Evolutionary conservation across 2,888 invertebrate genomes (phyloP).

Genomic region (Crocallis elinguaria): DNA sequence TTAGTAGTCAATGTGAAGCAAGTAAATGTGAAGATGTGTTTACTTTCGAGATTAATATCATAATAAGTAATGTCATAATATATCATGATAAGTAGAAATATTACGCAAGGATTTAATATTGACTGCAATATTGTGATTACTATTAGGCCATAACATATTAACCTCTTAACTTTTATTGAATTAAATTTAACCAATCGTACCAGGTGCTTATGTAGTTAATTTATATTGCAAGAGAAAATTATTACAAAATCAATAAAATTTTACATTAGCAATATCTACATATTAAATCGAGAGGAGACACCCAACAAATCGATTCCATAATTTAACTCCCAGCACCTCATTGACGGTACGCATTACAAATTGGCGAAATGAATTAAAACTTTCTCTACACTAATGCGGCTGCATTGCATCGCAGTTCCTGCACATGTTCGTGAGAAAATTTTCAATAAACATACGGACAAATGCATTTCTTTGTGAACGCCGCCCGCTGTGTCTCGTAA

Average conservation of each 20-base stretch:
- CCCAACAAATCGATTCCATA: slow-evolving; percentile 36
- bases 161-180: too few species aligned
- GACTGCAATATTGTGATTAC: too few species aligned
- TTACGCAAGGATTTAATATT: too few species aligned
- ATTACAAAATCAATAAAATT: slow-evolving; percentile 2
- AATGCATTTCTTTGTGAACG: slow-evolving; percentile 63
- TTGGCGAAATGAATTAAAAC: slow-evolving; percentile 45
- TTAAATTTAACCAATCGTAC: too few species aligned
- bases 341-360: slow-evolving; percentile 34
- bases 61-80: too few species aligned
- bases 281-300: slow-evolving; percentile 28
- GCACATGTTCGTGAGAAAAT: slow-evolving; percentile 76
- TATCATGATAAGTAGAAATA: too few species aligned
- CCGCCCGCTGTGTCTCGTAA: slow-evolving; percentile 47
- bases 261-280: not conserved
- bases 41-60: too few species aligned
- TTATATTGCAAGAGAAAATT: slow-evolving; percentile 1
- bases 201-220: too few species aligned
- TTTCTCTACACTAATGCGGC: slow-evolving; percentile 47
- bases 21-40: too few species aligned
- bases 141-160: too few species aligned
- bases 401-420: slow-evolving; percentile 50
- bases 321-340: slow-evolving; percentile 34
- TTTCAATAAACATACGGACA: slow-evolving; percentile 63
- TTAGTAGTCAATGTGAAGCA: too few species aligned